phyloP scores from a whole-genome alignment of 2,113 vertebrate species.

The Zosterops lateralis region DNA sequence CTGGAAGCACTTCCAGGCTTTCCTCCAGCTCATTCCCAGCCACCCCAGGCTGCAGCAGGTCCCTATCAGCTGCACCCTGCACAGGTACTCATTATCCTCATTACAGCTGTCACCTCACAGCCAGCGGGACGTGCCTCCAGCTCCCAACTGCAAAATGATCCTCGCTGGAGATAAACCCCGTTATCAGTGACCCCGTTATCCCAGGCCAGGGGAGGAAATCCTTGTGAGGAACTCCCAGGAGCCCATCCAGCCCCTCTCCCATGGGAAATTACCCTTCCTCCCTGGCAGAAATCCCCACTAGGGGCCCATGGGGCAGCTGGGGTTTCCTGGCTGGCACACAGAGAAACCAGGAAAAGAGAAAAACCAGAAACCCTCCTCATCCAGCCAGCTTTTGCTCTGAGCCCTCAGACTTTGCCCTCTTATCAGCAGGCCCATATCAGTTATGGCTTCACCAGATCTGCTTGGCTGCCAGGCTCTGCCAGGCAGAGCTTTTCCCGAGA shows the following conservation, averaged over 20 bases:
- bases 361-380: background rate
- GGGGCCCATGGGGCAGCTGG: background rate
- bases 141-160: background rate
- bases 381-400: too few species aligned
- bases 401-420: constrained; percentile 32
- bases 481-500: background rate
- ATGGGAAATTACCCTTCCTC: background rate
- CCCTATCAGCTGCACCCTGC: accelerated
- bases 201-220: background rate
- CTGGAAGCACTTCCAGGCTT: background rate
- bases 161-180: background rate
- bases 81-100: background rate
- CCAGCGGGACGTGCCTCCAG: background rate
- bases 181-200: background rate
- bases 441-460: background rate
- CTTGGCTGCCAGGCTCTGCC: background rate
- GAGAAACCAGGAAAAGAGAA: accelerated
- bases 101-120: background rate
- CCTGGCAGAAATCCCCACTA: accelerated
- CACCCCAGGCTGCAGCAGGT: background rate
- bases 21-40: background rate
- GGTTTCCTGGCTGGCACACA: accelerated
- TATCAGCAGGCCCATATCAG: background rate
- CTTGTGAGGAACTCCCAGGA: too few species aligned
- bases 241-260: too few species aligned